Evolutionary conservation across 2,888 invertebrate genomes (phyloP), one percentile per base, ranked within the genome.

Genomic region (Ischnura elegans): DNA sequence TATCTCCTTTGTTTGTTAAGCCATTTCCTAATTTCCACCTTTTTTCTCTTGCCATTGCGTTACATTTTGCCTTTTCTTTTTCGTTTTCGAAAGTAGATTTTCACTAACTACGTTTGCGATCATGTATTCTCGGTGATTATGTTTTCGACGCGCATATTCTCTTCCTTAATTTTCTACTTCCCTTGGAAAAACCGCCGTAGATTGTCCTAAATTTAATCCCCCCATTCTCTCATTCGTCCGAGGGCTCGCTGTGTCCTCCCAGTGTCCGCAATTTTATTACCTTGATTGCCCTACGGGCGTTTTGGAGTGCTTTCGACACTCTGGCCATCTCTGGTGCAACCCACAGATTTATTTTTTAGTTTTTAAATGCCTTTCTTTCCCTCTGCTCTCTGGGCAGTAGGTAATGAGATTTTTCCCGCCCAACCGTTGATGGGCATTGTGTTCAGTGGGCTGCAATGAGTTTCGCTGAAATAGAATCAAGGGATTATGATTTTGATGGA

Each of bases 401-500:
- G 36, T 76, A 36, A 76, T 76, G 10, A 36, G 76, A 76, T 76
- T 76, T 76, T 76, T 76, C 21, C 51, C 51, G 36, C 29, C 13
- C 13, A 76, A 76, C 29, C 76, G 29, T 36, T 36, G 29, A 29
- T 13, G 76, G 36, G 16, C 29, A 76, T 25, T 76, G 29, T 36
- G 76, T 16, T 76, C 76, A 36, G 76, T 76, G 76, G 76, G 8
- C 36, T 76, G 16, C 29, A 76, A 76, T 36, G 76, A 16, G 76
- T 13, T 76, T 76, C 36, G 76, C 13, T 8, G 76, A 10, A 51
- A 51, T 76, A 36, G 76, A 76, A 76, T 36, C 76, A 76, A 36
- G 36, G 76, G 76, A 76, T 76, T 76, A 36, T n/a, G 76, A 10
- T 76, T 76, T 76, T 36, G 76, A 76, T 76, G 76, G 76, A 29